Percentiles rank a stretch among this genome's conserved stretches.
These are phyloP conservation scores for Heliconius ismenius DNA, from an alignment of 2,888 invertebrate species.

Conservation along the genomic window DNA sequence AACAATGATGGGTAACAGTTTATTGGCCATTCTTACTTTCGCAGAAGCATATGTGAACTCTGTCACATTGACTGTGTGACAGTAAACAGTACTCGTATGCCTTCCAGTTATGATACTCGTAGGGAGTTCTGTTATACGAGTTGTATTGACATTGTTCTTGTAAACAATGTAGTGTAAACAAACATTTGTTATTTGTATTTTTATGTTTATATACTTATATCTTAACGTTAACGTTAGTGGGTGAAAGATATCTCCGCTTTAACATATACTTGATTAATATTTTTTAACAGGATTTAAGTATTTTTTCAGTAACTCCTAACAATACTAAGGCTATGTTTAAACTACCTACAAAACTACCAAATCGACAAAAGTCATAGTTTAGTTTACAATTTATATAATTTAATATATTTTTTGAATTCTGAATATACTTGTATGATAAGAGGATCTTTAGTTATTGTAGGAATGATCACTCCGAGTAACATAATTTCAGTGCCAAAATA, in stretches of 20 bases:
- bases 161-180: slow-evolving; percentile 2
- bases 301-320: too few species aligned
- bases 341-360: too few species aligned
- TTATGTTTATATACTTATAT: neutral
- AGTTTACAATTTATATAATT: neutral
- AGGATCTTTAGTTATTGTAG: slow-evolving; percentile 5
- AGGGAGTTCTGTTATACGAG: slow-evolving; percentile 17
- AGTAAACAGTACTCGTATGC: slow-evolving; percentile 53
- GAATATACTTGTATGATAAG: neutral
- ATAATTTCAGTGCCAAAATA: slow-evolving; percentile 3
- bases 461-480: neutral
- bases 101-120: slow-evolving; percentile 20
- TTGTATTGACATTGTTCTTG: slow-evolving; percentile 15
- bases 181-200: neutral
- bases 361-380: too few species aligned
- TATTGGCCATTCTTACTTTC: slow-evolving; percentile 57
- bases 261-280: too few species aligned
- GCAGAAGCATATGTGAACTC: slow-evolving; percentile 51
- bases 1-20: slow-evolving; percentile 53
- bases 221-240: neutral
- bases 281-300: too few species aligned
- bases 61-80: slow-evolving; percentile 48
- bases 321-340: too few species aligned
- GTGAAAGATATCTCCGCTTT: too few species aligned
- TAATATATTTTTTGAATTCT: neutral